Conservation (phyloP, 2,113 vertebrate species). For the Furnarius figulus region DNA sequence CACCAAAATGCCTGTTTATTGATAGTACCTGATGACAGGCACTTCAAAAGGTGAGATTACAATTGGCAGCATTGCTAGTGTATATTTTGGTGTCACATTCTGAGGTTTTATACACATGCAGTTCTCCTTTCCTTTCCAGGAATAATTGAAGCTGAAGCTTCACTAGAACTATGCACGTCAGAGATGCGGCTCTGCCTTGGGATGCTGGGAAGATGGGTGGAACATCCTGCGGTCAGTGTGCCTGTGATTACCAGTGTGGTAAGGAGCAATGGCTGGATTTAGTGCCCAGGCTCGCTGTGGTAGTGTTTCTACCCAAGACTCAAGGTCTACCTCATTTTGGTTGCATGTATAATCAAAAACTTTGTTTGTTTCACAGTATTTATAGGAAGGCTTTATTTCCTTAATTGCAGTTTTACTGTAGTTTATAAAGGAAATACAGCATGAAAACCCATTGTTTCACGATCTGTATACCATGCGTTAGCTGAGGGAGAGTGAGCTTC, state of each 20-base stretch:
- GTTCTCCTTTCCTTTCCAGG: neutral
- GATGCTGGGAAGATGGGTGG: neutral
- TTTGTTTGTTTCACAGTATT: constrained; percentile 49
- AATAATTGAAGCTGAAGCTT: neutral
- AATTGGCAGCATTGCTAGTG: neutral
- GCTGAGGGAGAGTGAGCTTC: neutral
- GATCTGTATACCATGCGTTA: neutral
- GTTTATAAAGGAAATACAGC: constrained; percentile 29
- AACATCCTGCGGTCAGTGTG: neutral
- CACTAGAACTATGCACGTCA: neutral
- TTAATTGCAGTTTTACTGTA: constrained; percentile 10
- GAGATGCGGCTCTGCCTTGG: neutral
- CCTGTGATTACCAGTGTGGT: neutral
- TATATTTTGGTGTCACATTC: neutral
- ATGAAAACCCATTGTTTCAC: neutral
- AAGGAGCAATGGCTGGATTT: neutral
- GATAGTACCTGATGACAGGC: neutral
- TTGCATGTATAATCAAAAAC: constrained; percentile 7
- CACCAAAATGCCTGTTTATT: neutral
- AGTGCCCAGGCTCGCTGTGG: neutral
- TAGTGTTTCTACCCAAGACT: neutral
- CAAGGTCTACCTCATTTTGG: neutral
- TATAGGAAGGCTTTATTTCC: constrained; percentile 43
- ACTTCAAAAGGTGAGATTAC: neutral
- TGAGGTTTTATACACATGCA: neutral